Conservation (phyloP, 2,797 vertebrate species). For the Cossypha dichroa region DNA sequence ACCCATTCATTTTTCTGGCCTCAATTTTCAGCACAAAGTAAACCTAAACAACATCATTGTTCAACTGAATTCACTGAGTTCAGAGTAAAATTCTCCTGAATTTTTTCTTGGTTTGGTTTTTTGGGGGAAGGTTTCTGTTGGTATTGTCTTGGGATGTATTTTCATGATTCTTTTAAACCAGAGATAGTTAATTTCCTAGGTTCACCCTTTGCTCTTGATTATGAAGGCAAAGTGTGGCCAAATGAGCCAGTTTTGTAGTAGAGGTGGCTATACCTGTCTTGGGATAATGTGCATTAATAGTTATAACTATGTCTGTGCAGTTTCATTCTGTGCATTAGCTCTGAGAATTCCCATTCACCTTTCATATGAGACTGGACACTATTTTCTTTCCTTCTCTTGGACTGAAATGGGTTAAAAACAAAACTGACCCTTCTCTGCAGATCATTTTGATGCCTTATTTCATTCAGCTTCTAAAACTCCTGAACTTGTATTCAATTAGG, state of each 20-base stretch:
- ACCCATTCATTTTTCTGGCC: not conserved
- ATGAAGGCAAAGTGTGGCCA: not conserved
- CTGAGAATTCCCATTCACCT: not conserved
- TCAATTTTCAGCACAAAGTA: not conserved
- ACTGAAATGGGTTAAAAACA: not conserved
- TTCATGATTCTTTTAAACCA: not conserved
- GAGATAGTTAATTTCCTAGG: not conserved
- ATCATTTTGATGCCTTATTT: not conserved
- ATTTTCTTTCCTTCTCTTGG: not conserved
- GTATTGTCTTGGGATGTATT: not conserved
- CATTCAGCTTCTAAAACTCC: not conserved
- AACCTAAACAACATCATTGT: not conserved
- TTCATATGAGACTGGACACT: not conserved
- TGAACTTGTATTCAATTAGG: not conserved
- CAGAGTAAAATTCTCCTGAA: rapidly evolving
- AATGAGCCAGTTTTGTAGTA: not conserved
- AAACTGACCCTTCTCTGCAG: not conserved
- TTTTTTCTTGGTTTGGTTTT: rapidly evolving
- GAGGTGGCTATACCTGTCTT: not conserved
- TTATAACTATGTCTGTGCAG: not conserved
- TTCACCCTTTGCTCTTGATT: not conserved
- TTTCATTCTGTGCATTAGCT: not conserved
- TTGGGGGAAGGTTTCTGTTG: rapidly evolving
- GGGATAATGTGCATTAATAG: not conserved
- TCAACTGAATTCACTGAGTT: not conserved